A percentile compares a stretch with the other conserved stretches of the same genome.
These are phyloP conservation scores for Oscheius myriophilus DNA, from an alignment of 2,888 invertebrate genomes.

Conservation along the genomic window DNA sequence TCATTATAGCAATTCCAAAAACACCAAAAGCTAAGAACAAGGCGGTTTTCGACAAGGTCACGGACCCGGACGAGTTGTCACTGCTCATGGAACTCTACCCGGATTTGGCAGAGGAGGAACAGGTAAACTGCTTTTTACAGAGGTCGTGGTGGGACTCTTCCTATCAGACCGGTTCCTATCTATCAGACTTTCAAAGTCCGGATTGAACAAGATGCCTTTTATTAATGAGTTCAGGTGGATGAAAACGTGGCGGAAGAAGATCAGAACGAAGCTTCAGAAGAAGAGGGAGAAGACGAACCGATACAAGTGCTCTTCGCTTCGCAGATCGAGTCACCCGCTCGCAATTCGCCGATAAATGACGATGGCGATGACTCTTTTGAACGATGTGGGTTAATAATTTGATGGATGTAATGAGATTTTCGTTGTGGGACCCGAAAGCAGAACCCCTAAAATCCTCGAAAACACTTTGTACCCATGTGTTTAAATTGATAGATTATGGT, in stretches of 20 bases:
- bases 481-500: no score
- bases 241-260: background rate
- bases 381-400: slow-evolving; percentile 13
- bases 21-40: background rate
- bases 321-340: background rate
- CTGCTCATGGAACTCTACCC: slow-evolving; percentile 22
- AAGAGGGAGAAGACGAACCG: background rate
- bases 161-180: background rate
- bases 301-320: background rate
- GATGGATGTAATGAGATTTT: no score
- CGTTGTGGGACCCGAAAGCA: no score
- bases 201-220: no score
- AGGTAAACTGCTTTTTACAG: no score
- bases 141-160: no score
- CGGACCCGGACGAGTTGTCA: slow-evolving; percentile 1
- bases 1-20: background rate
- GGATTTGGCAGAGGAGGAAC: slow-evolving; percentile 15
- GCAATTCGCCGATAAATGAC: background rate
- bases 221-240: background rate
- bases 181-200: no score
- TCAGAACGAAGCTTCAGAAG: background rate
- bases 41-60: background rate
- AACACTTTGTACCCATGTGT: no score
- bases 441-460: no score
- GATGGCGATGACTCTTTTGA: slow-evolving; percentile 8